Evolutionary conservation across 1,140 invertebrate species (phyloP).

Genomic region (Neomicropteryx cornuta): DNA sequence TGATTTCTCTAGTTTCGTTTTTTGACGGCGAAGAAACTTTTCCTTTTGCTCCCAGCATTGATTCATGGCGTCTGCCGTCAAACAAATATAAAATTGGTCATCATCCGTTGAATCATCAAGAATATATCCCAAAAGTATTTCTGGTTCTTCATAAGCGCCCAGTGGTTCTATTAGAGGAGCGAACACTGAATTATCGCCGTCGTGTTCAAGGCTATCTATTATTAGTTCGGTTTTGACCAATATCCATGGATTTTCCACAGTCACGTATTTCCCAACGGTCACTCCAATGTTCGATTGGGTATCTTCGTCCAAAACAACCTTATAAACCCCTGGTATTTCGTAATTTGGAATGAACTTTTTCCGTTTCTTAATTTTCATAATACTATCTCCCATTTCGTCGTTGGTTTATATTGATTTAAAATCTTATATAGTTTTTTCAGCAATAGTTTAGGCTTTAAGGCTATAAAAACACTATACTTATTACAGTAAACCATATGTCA

Average conservation of each 20-base stretch:
- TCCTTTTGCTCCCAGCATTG: slow-evolving; percentile 45
- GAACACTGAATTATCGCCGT: slow-evolving; percentile 44
- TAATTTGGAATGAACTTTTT: slow-evolving; percentile 33
- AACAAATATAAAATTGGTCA: slow-evolving; percentile 57
- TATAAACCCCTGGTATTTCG: slow-evolving; percentile 30
- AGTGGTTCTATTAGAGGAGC: slow-evolving; percentile 39
- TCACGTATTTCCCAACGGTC: slow-evolving; percentile 44
- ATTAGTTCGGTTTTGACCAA: slow-evolving; percentile 48
- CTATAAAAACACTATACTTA: too few relatives aligned
- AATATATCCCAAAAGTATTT: slow-evolving; percentile 57
- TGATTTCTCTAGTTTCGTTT: slow-evolving; percentile 46
- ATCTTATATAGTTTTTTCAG: too few relatives aligned
- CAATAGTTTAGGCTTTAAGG: too few relatives aligned
- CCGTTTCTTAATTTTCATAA: too few relatives aligned
- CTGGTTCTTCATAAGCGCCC: slow-evolving; percentile 36
- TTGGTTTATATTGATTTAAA: too few relatives aligned
- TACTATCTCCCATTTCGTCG: too few relatives aligned
- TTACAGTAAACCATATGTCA: too few relatives aligned
- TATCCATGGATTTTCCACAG: slow-evolving; percentile 62
- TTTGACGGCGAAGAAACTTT: slow-evolving; percentile 35
- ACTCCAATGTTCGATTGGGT: slow-evolving; percentile 38
- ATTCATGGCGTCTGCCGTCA: slow-evolving; percentile 45
- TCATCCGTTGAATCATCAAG: slow-evolving; percentile 45
- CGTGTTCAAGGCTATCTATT: slow-evolving; percentile 41
- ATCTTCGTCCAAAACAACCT: slow-evolving; percentile 28